Base-by-base conservation (phyloP, 2,888 invertebrate species). In the Labia minor region DNA sequence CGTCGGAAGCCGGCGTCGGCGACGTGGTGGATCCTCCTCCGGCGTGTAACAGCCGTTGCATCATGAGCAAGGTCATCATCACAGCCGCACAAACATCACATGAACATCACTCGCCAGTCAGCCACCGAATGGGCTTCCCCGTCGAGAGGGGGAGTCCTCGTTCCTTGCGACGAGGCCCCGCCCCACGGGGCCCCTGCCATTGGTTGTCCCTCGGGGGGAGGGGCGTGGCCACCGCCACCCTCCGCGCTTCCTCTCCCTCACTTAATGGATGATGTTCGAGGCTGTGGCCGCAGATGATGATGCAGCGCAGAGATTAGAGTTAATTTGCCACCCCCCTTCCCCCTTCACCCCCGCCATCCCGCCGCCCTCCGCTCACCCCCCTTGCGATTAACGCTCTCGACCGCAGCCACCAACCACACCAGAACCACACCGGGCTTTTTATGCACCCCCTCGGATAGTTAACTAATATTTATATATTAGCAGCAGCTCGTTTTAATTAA, bases 21-120 rank as follows among this genome's bases (percentile, higher is more conserved):
- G 68, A 66, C 72, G 68, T 74, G 69, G 70, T 74, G 72, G 73
- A 73, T 73, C 70, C 74, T 70, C 72, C 72, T 74, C 72, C 73
- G 72, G 67, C 71, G 72, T 69, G 68, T 14, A 49, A 14, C 14
- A 49, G 49, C 14, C 49, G 4, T 14, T 49, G 49, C 49, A 49
- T 49, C 49, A 49, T 49, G 49, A 49, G 49, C 49, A 49, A 14
- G 49, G 49, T 49, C 49, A 49, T 49, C 49, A 49, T 49, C 26
- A 26, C 26, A 26, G 3, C 4, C 26, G 26, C 3, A 8, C 26
- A 26, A 3, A 6, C 26, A 26, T 26, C 26, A 26, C 49, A 49
- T 49, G 8, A 49, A 10, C 49, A 49, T 49, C 49, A 49, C 49
- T 33, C 11, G n/a, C n/a, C 14, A 49, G 49, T 14, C 49, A 49